Evolutionary conservation across 2,113 vertebrate genomes (phyloP).

Genomic region (Amia ocellicauda): DNA sequence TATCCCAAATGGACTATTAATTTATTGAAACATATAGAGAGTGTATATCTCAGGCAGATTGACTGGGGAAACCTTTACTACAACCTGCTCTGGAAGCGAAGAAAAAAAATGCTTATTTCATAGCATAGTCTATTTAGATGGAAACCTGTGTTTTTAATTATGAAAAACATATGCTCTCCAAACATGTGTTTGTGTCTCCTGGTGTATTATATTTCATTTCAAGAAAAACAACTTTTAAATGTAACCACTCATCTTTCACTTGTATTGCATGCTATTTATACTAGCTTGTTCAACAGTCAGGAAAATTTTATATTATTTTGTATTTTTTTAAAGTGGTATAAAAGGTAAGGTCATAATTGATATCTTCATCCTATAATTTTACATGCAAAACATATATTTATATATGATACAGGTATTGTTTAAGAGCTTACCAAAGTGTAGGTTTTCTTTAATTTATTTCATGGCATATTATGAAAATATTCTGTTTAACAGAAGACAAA

Average conservation of each 20-base stretch:
- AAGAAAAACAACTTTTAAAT: too few species aligned
- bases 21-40: too few species aligned
- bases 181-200: conserved; percentile 11
- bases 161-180: background rate
- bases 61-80: too few species aligned
- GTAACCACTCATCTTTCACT: conserved; percentile 11
- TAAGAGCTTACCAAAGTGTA: too few species aligned
- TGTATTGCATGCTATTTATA: conserved; percentile 33
- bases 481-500: too few species aligned
- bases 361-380: conserved; percentile 23
- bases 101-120: too few species aligned
- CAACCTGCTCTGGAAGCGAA: too few species aligned
- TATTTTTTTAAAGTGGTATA: conserved; percentile 31
- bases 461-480: too few species aligned
- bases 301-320: conserved; percentile 15
- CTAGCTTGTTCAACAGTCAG: conserved; percentile 34
- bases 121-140: too few species aligned
- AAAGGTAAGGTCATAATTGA: background rate
- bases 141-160: background rate
- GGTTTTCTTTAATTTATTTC: too few species aligned
- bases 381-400: conserved; percentile 28
- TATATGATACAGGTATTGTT: background rate
- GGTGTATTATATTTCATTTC: conserved; percentile 14
- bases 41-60: too few species aligned
- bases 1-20: too few species aligned